Base-by-base conservation (phyloP, 2,113 vertebrate species). In the Fulmarus glacialis region DNA sequence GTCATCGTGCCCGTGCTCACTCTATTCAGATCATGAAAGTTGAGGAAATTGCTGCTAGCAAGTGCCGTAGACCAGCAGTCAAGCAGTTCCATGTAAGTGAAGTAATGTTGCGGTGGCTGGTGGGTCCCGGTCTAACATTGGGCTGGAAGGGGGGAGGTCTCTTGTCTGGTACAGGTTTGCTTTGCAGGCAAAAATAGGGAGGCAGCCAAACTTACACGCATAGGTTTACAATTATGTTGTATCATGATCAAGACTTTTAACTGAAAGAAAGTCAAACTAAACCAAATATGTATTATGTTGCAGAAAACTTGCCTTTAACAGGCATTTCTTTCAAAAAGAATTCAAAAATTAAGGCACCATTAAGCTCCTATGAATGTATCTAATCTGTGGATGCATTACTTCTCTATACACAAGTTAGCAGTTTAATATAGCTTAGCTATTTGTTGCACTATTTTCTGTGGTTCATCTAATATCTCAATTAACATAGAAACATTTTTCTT, bases 11-110 rank as follows among this genome's bases (percentile, higher is more conserved):
- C 60, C 99, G 99, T 3, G 99, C 99, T 77, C 99, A 99, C 93
- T 98, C 99, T 23, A 99, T 99, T 98, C 99, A 99, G 98, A 99
- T 99, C 96, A 99, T 99, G 99, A 99, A 99, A 95, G 99, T 99
- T 16, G 99, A 99, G 94, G 98, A 99, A 71, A 99, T 99, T 7
- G 97, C 99, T 6, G 99, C 99, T 72, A 99, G 99, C 99, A 99
- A 99, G 94, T 99, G 99, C 96, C 99, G 99, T 82, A 98, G 99
- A 87, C 99, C 99, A 0, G 99, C 99, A 1, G 99, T 99, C 97
- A 99, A 99, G 98, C 99, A 99, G 98, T 99, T 99, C 99, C 99
- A 99, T 48, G 99, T 99, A 97, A 99, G 99, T 98, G 47, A 52
- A 43, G 16, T 52, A 38, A 1, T 7, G 3, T 3, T 53, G 18